A percentile compares a stretch with the other conserved stretches of the same genome.
Evolutionary conservation across 2,888 invertebrate genomes (phyloP).

Genomic region (Adelognathus sp.): DNA sequence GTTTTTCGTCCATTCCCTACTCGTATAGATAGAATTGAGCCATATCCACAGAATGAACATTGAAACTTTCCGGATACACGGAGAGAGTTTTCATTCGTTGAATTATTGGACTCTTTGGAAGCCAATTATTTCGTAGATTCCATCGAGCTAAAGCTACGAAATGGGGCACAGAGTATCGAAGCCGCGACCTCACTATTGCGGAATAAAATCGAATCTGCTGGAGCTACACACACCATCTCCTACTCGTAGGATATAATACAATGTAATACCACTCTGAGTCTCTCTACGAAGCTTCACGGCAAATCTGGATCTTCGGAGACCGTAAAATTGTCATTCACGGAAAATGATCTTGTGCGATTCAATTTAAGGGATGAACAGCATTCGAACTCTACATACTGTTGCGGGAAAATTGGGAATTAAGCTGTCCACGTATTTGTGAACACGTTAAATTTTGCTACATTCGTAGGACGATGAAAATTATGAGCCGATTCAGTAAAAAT

Average conservation of each 20-base stretch:
- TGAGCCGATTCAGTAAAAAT: no score
- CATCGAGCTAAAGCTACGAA: conserved; percentile 20
- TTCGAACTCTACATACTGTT: background rate
- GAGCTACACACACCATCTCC: background rate
- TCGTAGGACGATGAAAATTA: background rate
- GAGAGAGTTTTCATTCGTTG: conserved; percentile 18
- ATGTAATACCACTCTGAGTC: conserved; percentile 11
- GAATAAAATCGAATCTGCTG: conserved; percentile 42
- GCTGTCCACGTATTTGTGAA: no score
- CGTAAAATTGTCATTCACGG: background rate
- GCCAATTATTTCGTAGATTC: conserved; percentile 50
- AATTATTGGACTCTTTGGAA: conserved; percentile 45
- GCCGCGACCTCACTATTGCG: conserved; percentile 19
- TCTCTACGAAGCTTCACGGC: background rate
- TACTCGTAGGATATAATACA: background rate
- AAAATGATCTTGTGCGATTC: background rate
- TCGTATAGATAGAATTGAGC: conserved; percentile 19
- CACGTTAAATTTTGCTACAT: background rate
- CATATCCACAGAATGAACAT: conserved; percentile 36
- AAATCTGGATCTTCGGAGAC: background rate
- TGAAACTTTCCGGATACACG: conserved; percentile 39
- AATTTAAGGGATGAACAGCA: background rate
- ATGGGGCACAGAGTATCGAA: background rate
- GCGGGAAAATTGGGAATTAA: background rate
- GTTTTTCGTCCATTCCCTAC: background rate